These are phyloP conservation scores for Tiliqua scincoides DNA, from an alignment of 2,113 vertebrate genomes.

Conservation along the genomic window DNA sequence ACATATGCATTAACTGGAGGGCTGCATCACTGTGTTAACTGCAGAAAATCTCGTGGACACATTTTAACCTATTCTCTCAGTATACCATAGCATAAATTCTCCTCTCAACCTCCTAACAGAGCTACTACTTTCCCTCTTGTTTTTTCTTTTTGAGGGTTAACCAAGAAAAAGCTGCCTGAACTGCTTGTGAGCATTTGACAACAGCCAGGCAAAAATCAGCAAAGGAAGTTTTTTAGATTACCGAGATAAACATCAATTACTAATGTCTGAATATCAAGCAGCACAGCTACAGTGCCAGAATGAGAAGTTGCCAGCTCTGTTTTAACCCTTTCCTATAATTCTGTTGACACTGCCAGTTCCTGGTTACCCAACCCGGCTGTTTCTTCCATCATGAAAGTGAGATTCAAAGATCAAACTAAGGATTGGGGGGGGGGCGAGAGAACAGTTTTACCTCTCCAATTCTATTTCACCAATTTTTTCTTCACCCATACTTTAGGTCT, in stretches of 20 bases:
- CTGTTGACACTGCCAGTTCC: background rate
- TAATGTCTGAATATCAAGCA: background rate
- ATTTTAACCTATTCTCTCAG: background rate
- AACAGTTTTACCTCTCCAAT: background rate
- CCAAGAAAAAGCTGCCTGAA: background rate
- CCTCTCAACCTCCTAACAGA: background rate
- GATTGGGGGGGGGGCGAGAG: background rate
- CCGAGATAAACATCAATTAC: background rate
- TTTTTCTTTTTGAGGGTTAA: background rate
- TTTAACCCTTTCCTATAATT: background rate
- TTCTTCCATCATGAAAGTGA: background rate
- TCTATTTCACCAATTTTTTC: background rate
- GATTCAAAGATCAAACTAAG: background rate
- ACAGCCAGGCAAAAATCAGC: background rate
- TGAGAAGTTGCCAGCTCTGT: background rate
- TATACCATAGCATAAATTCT: background rate
- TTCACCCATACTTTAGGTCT: background rate
- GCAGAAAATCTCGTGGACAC: background rate
- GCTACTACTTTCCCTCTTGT: background rate
- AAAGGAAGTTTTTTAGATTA: background rate
- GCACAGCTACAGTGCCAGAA: background rate
- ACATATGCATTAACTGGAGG: background rate
- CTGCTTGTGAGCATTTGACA: background rate
- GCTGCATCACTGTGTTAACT: background rate
- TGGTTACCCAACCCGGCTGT: too few species aligned